Evolutionary conservation across 2,888 invertebrate species (phyloP), one percentile per base, ranked within the genome.

Genomic region (Dryadula phaetusa): DNA sequence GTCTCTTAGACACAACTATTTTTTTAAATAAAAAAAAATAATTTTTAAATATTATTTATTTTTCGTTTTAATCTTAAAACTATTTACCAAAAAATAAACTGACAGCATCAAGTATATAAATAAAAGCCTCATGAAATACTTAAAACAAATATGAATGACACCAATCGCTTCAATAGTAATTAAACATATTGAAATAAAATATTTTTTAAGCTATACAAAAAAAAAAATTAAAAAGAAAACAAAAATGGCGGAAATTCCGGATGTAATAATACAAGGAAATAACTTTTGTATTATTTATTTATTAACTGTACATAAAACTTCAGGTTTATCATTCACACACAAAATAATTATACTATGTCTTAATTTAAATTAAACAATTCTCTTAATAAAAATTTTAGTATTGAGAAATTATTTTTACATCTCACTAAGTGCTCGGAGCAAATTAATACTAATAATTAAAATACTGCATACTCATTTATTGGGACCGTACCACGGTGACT

Each of bases 401-500:
- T 60, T 70, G 60, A 56, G 53, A 60, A 70, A 67, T 62, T 40
- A 66, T 66, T 64, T 70, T 62, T 62, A 70, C 54, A 62, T 62
- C 56, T 67, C 63, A 47, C 64, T 69, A 66, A 60, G 66, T 62
- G 63, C 56, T 40, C 22, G 14, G 16, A 37, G 40, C 52, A 20
- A 37, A 22, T 22, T 67, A 62, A 67, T 67, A 64, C 64, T 67
- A 67, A 6, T 14, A 64, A 63, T 42, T 7, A n/a, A 34, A 70
- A 74, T 71, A 72, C 66, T 70, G 47, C 20, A 16, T 37, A 47
- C 46, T 71, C 79, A 86, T 84, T 90, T 87, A 62, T 80, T 83
- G 75, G 85, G 86, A 18, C 80, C 79, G 60, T 84, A 86, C 90
- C 90, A 91, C 0, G 90, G 88, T 1, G 88, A 76, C 71, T 87